These are phyloP conservation scores for Felis chaus DNA, from an alignment of 2,113 vertebrate species.

Conservation along the genomic window DNA sequence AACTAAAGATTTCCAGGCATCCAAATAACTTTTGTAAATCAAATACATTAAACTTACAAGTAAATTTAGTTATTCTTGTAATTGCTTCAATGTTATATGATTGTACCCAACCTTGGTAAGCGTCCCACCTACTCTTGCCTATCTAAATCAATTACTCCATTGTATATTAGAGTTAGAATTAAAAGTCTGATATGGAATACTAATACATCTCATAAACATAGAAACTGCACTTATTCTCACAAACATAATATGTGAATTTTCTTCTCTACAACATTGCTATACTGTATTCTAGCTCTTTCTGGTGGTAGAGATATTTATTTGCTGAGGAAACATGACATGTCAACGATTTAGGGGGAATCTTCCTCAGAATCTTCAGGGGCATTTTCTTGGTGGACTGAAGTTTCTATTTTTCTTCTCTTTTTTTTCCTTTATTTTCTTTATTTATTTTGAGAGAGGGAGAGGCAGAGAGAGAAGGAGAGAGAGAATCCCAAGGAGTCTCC, in stretches of 20 bases:
- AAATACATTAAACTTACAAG: not conserved
- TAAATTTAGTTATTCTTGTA: not conserved
- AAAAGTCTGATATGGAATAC: no score
- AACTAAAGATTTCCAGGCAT: not conserved
- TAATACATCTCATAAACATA: not conserved
- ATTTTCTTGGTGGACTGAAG: not conserved
- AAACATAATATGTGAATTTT: not conserved
- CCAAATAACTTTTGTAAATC: conserved; percentile 13
- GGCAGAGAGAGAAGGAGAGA: not conserved
- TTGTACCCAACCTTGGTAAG: not conserved
- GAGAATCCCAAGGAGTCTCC: not conserved
- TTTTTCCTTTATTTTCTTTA: not conserved
- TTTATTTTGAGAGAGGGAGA: not conserved
- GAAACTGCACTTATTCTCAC: not conserved
- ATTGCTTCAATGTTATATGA: not conserved
- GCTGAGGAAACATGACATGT: not conserved
- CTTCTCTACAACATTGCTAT: not conserved
- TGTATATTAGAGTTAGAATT: not conserved
- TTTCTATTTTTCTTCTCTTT: not conserved
- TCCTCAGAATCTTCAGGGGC: not conserved
- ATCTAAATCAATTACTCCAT: not conserved
- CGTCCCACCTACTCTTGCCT: not conserved
- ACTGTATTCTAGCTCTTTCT: not conserved
- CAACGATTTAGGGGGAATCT: no score
- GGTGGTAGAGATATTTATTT: not conserved